Evolutionary conservation across 35 echinoderm and acorn worm genomes (phyloP), one percentile per base, ranked within the genome.

Genomic region (Anneissia japonica): DNA sequence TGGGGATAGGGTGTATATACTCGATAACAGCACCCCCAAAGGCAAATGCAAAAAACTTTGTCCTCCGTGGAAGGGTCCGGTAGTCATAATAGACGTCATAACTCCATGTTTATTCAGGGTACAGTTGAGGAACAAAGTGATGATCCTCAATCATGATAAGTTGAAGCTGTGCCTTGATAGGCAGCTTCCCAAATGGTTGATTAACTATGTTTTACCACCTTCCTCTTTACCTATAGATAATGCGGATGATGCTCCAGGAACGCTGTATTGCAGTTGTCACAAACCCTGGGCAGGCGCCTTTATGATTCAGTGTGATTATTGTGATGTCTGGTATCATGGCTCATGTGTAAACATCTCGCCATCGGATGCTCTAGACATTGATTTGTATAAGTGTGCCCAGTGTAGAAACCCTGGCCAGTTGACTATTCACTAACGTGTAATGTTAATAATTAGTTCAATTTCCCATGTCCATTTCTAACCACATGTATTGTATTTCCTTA

Each of bases 61-160:
- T 43, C 51, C 51, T 23, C 88, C 88, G 0, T 84, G 90, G 90
- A 92, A 87, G 34, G 90, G 90, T 10, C 90, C 79, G 32, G 84
- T n/a, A 34, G 31, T 92, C 26, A 92, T 92, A 34, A 56, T 77
- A 2, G 16, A 83, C 14, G 75, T 34, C 35, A 2, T 82, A 3
- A 77, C 85, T 31, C 90, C 82, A 10, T 92, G 82, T 21, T 46
- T 92, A 3, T 92, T 64, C 51, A 28, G 79, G 16, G 79, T 92
- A 12, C n/a, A 82, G 37, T 38, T 82, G 0, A 31, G 84, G 6
- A 87, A 88, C 77, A 83, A 35, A 46, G 72, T 82, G 12, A 37
- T 87, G 35, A 35, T 73, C 1, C 41, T 87, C 4, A 92, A 92
- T 31, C 85, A 92, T 56, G 85, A 92, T 38, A 87, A 74, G 31